Conservation (phyloP, 2,888 invertebrate species). For the Omphaloscelis lunosa region DNA sequence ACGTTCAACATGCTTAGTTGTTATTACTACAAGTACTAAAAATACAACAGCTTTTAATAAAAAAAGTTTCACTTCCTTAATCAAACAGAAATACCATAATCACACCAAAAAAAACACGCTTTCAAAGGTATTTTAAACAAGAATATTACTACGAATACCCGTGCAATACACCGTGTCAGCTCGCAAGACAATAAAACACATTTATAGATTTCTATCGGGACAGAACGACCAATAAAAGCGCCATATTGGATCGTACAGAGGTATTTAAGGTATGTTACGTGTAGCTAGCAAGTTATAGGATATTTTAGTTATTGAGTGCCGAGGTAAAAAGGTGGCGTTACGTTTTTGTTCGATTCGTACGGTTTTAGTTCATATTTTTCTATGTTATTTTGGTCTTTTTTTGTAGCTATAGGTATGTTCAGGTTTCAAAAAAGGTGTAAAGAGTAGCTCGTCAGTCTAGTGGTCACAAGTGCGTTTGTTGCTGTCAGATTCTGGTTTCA, state of each 20-base stretch:
- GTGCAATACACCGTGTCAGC: constrained; percentile 60
- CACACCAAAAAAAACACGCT: not conserved
- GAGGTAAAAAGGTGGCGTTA: constrained; percentile 32
- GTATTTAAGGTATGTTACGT: constrained; percentile 62
- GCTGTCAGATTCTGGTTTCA: not conserved
- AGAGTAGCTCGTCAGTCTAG: not conserved
- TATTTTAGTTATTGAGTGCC: constrained; percentile 51
- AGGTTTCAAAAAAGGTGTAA: not conserved
- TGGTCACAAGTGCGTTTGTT: not conserved
- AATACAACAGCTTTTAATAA: no score
- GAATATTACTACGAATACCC: constrained; percentile 47
- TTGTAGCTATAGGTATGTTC: not conserved
- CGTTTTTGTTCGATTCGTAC: constrained; percentile 2
- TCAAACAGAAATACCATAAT: not conserved
- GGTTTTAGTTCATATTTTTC: not conserved
- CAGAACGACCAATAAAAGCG: constrained; percentile 64
- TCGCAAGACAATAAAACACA: constrained; percentile 66
- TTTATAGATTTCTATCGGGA: constrained; percentile 68
- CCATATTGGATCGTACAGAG: constrained; percentile 54
- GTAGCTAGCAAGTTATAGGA: constrained; percentile 43
- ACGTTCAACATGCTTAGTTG: no score
- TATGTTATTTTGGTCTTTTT: not conserved
- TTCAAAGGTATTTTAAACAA: constrained; percentile 48
- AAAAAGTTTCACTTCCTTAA: not conserved
- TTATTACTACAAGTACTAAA: not conserved